Evolutionary conservation across 2,113 vertebrate species (phyloP).

Genomic region (Salminus brasiliensis): DNA sequence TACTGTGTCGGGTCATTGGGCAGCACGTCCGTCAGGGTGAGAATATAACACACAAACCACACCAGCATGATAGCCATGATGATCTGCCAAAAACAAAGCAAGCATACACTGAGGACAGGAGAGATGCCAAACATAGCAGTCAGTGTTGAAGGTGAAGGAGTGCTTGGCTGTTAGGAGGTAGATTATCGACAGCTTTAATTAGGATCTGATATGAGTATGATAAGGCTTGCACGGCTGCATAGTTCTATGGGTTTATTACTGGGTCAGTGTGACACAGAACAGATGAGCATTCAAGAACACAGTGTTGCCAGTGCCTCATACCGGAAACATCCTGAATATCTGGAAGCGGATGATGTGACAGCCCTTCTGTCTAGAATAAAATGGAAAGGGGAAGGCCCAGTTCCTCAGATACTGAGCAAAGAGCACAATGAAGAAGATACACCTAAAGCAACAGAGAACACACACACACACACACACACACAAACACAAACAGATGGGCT

Average conservation of each 20-base stretch:
- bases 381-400: slow-evolving; percentile 78
- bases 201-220: slow-evolving; percentile 9
- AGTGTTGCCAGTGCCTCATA: slow-evolving; percentile 63
- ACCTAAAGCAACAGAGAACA: slow-evolving; percentile 70
- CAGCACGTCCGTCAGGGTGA: slow-evolving; percentile 82
- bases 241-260: slow-evolving; percentile 21
- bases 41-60: slow-evolving; percentile 93
- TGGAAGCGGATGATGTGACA: slow-evolving; percentile 81
- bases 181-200: neutral
- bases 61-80: slow-evolving; percentile 90
- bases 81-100: slow-evolving; percentile 76
- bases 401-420: slow-evolving; percentile 93
- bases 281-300: neutral
- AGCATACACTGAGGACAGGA: slow-evolving; percentile 5
- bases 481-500: slow-evolving; percentile 2
- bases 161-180: neutral
- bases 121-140: slow-evolving; percentile 15
- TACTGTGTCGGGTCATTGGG: slow-evolving; percentile 78
- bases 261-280: slow-evolving; percentile 2
- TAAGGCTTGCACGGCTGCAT: slow-evolving; percentile 2
- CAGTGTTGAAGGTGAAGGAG: neutral
- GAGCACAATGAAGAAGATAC: slow-evolving; percentile 89
- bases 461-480: neutral
- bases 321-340: slow-evolving; percentile 98
- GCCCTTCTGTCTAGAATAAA: slow-evolving; percentile 81